phyloP scores from a whole-genome alignment of 2,888 invertebrate genomes.

The Poecilus cupreus region DNA sequence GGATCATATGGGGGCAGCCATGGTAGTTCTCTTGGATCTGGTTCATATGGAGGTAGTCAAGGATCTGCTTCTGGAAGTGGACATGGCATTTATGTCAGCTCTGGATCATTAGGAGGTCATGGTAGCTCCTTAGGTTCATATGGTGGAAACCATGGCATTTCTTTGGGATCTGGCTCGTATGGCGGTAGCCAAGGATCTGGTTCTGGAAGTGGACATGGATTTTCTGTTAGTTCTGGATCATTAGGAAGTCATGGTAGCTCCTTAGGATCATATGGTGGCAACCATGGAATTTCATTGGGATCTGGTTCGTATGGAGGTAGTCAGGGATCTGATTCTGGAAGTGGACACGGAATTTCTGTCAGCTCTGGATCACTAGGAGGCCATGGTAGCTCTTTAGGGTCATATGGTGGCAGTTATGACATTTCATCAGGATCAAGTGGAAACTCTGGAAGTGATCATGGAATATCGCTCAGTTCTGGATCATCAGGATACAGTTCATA shows the following conservation, averaged over 20 bases:
- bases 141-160: neutral
- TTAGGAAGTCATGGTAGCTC: neutral
- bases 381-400: neutral
- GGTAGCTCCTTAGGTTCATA: too few species aligned
- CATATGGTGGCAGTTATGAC: neutral
- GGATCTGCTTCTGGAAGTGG: slow-evolving; percentile 16
- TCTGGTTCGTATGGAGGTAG: too few species aligned
- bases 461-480: neutral
- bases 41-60: too few species aligned
- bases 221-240: neutral
- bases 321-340: too few species aligned
- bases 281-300: neutral
- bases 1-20: slow-evolving; percentile 1
- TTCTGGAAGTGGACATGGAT: slow-evolving; percentile 13
- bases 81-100: neutral
- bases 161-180: too few species aligned
- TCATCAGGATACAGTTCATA: neutral
- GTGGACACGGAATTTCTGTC: neutral
- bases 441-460: neutral
- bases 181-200: neutral
- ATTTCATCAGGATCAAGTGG: neutral
- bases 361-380: neutral
- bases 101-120: neutral
- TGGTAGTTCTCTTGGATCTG: too few species aligned
- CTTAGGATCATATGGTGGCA: neutral